Evolutionary conservation across 2,888 invertebrate genomes (phyloP), one percentile per base, ranked within the genome.

Genomic region (Esperia sulphurella): DNA sequence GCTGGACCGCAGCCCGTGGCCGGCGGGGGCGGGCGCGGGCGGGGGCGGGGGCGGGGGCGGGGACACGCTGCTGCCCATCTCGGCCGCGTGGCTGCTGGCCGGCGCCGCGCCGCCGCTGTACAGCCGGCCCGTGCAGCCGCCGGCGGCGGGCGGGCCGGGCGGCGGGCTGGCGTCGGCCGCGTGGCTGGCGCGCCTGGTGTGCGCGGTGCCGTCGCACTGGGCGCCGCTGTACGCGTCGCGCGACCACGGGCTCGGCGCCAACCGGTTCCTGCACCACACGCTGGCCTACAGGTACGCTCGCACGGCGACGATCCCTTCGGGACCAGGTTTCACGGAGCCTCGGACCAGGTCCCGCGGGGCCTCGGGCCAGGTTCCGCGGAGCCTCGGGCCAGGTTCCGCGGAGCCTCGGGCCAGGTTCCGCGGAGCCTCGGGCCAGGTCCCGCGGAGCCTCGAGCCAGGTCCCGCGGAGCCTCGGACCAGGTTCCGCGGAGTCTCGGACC

Each of bases 211-310:
- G 1, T 94, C 94, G 49, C 96, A 96, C 81, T 98, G 97, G 97
- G 92, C 93, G 46, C 89, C 95, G 52, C 85, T 98, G 45, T 98
- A 97, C 87, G 93, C 94, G 66, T 95, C 96, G 48, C 92, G 93
- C 63, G 93, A 95, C 52, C 95, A 97, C 83, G 98, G 97, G 0
- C 85, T 95, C n/a, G 97, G 97, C 28, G 92, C 94, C 48, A 97
- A 97, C 88, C 91, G 96, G 59, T 97, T 97, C 83, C 86, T 95
- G 62, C 95, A 97, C 72, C 97, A 97, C 84, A 95, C 97, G 4
- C 91, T 96, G 14, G 92, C 93, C 8, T 96, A 96, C 83, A 91
- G 79, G 83, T 81, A 41, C 12, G 28, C 9, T 10, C 37, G 29
- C 3, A 8, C 41, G 8, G 21, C 29, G 5, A 14, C 39, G 10